phyloP scores from a whole-genome alignment of 2,888 invertebrate species.

The Thera obeliscata region DNA sequence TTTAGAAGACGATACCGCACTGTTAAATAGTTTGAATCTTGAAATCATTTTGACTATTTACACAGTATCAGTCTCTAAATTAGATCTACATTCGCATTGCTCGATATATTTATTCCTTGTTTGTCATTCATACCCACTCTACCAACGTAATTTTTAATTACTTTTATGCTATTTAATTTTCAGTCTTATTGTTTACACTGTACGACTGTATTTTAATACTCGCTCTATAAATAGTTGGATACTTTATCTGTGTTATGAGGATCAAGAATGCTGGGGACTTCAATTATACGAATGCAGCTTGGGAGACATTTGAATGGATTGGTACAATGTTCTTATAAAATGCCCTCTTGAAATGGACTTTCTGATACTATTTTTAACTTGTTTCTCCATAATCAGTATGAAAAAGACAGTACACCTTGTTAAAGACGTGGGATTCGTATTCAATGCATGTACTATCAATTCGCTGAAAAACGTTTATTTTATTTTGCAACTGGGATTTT shows the following conservation, averaged over 20 bases:
- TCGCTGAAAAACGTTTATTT: slow-evolving; percentile 29
- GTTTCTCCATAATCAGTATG: slow-evolving; percentile 55
- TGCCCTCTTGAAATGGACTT: slow-evolving; percentile 54
- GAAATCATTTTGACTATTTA: not conserved
- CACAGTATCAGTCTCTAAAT: slow-evolving; percentile 19
- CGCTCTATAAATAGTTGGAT: slow-evolving; percentile 51
- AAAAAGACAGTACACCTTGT: slow-evolving; percentile 42
- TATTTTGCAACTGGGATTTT: slow-evolving; percentile 19
- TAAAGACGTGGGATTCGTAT: slow-evolving; percentile 49
- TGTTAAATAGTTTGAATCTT: slow-evolving; percentile 17
- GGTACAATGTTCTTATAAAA: slow-evolving; percentile 57
- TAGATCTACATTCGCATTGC: slow-evolving; percentile 35
- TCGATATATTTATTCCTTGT: slow-evolving; percentile 37
- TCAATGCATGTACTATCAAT: slow-evolving; percentile 45
- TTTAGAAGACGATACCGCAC: slow-evolving; percentile 7
- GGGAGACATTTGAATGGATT: slow-evolving; percentile 67
- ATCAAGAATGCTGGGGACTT: slow-evolving; percentile 51
- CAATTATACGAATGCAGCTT: slow-evolving; percentile 59
- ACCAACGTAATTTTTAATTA: slow-evolving; percentile 59
- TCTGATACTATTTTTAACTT: slow-evolving; percentile 64
- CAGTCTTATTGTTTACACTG: slow-evolving; percentile 60
- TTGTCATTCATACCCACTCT: not conserved
- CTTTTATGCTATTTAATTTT: slow-evolving; percentile 56
- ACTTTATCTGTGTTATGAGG: slow-evolving; percentile 52
- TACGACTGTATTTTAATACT: slow-evolving; percentile 56